Evolutionary conservation across 2,797 vertebrate species (phyloP).

Genomic region (Dermochelys coriacea): DNA sequence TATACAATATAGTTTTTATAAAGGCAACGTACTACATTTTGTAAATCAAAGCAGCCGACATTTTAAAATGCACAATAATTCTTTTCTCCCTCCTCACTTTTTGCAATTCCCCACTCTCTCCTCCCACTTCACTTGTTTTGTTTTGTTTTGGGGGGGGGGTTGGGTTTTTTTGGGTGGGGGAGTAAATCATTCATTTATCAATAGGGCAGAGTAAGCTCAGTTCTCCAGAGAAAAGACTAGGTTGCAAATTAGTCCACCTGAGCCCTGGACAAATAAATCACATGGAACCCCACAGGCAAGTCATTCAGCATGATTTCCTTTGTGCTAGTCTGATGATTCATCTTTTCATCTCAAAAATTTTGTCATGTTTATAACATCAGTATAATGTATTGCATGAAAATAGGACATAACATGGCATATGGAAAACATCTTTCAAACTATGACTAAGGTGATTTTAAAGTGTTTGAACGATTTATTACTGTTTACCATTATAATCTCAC

Average conservation of each 20-base stretch:
- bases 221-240: conserved; percentile 3
- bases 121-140: neutral
- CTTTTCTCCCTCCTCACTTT: neutral
- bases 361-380: conserved; percentile 16
- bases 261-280: neutral
- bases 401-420: neutral
- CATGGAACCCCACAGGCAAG: conserved; percentile 6
- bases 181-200: neutral
- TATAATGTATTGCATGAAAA: neutral
- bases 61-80: neutral
- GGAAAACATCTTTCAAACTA: neutral
- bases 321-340: neutral
- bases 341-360: conserved; percentile 39
- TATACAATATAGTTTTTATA: neutral
- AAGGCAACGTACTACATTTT: neutral
- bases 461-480: conserved; percentile 22
- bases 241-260: conserved; percentile 47
- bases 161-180: too few species aligned
- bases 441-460: neutral
- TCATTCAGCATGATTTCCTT: neutral
- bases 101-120: neutral
- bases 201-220: neutral
- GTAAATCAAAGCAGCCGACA: neutral
- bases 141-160: neutral
- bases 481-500: neutral